A percentile compares a stretch with the other conserved stretches of the same genome.
Conservation (phyloP, 2,888 invertebrate species). For the Protonemura montana region DNA sequence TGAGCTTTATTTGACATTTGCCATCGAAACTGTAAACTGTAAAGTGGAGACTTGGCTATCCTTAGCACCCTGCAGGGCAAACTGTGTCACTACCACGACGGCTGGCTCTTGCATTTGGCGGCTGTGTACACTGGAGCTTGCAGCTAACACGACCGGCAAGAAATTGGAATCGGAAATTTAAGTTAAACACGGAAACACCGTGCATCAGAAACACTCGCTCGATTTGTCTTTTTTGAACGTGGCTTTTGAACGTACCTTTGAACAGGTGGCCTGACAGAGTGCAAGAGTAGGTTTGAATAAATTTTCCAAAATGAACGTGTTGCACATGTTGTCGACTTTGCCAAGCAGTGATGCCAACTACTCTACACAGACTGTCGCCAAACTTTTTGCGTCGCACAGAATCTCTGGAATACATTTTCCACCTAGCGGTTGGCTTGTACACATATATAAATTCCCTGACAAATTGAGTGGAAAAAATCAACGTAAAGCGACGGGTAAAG, state of each 20-base stretch:
- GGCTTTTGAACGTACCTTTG: not conserved
- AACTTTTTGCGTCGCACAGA: not conserved
- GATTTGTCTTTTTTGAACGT: not conserved
- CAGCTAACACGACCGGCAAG: not conserved
- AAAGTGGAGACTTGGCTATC: not conserved
- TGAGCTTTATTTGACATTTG: not conserved
- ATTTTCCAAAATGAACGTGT: not conserved
- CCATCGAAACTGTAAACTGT: not conserved
- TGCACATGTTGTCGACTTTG: not conserved
- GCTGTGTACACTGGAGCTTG: not conserved
- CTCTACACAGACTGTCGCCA: not conserved
- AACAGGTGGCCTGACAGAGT: not conserved
- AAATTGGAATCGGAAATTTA: not conserved
- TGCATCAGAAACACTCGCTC: not conserved
- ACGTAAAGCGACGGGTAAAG: not conserved
- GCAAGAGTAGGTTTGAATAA: not conserved
- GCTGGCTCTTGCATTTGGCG: not conserved
- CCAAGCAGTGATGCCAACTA: not conserved
- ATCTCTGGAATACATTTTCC: not conserved
- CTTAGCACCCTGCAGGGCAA: not conserved
- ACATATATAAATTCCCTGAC: not conserved
- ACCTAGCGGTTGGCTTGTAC: not conserved
- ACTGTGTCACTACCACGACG: not conserved
- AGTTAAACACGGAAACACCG: not conserved
- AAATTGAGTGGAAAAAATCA: conserved; percentile 7